Percentiles rank a stretch among this genome's conserved stretches.
phyloP scores from a whole-genome alignment of 2,888 invertebrate genomes.

The Taphrorychus bicolor region DNA sequence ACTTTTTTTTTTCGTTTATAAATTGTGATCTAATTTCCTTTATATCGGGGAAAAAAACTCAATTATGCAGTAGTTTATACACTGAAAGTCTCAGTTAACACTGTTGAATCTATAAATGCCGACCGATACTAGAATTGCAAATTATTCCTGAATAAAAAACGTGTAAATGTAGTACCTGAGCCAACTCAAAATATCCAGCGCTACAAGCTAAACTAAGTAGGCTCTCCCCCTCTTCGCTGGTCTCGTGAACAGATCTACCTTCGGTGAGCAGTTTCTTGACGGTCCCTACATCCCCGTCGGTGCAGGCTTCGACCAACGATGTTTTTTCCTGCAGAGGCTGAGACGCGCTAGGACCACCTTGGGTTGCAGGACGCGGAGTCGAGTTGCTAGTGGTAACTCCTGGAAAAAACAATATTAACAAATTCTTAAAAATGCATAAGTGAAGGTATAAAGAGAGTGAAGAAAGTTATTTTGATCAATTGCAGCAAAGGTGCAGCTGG shows the following conservation, averaged over 20 bases:
- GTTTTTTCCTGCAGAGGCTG: constrained; percentile 49
- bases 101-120: too few species aligned
- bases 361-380: constrained; percentile 28
- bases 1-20: too few species aligned
- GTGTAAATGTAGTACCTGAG: constrained; percentile 71
- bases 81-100: too few species aligned
- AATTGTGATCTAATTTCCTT: too few species aligned
- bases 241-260: constrained; percentile 93
- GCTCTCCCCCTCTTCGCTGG: constrained; percentile 97
- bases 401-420: not conserved
- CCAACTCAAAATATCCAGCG: constrained; percentile 96
- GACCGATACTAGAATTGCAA: not conserved
- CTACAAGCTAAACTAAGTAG: constrained; percentile 95
- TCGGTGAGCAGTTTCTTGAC: constrained; percentile 91
- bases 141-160: not conserved
- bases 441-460: too few species aligned
- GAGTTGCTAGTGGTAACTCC: constrained; percentile 20
- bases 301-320: constrained; percentile 90
- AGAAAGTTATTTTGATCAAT: too few species aligned
- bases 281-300: constrained; percentile 92
- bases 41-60: too few species aligned
- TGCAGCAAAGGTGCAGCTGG: too few species aligned
- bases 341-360: constrained; percentile 22
- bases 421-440: not conserved
- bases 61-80: too few species aligned